These are phyloP conservation scores for Leptopilina myrica DNA, from an alignment of 2,888 invertebrate species.

Conservation along the genomic window DNA sequence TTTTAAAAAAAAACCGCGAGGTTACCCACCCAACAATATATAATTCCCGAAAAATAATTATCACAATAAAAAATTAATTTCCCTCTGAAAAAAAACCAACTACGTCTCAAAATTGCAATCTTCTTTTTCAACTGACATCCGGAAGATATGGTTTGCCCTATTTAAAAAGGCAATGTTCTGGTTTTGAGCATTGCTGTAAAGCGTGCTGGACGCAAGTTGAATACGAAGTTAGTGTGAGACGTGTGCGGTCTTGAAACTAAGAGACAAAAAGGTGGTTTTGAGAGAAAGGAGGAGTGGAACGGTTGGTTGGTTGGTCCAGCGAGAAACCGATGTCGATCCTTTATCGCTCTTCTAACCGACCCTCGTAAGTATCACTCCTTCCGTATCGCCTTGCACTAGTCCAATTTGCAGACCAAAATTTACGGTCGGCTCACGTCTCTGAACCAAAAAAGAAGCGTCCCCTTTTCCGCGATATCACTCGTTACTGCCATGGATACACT, in stretches of 20 bases:
- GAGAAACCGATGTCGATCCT: constrained; percentile 51
- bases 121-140: not conserved
- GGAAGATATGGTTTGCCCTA: not conserved
- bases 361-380: constrained; percentile 49
- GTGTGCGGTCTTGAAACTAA: constrained; percentile 33
- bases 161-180: constrained; percentile 18
- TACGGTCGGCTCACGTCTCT: constrained; percentile 50
- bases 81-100: too few relatives aligned
- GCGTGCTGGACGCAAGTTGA: constrained; percentile 4
- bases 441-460: constrained; percentile 47
- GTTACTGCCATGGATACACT: constrained; percentile 25
- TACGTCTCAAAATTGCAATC: too few relatives aligned
- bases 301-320: constrained; percentile 44
- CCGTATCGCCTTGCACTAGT: constrained; percentile 31
- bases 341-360: constrained; percentile 49
- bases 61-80: too few relatives aligned
- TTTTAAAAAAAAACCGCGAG: too few relatives aligned
- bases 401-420: constrained; percentile 54
- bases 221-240: constrained; percentile 33
- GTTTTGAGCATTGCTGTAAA: constrained; percentile 18
- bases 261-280: constrained; percentile 19
- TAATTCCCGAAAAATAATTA: too few relatives aligned
- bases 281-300: not conserved
- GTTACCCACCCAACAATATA: too few relatives aligned
- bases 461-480: constrained; percentile 36